phyloP scores from a whole-genome alignment of 2,113 vertebrate species.

The Siniperca knerii region DNA sequence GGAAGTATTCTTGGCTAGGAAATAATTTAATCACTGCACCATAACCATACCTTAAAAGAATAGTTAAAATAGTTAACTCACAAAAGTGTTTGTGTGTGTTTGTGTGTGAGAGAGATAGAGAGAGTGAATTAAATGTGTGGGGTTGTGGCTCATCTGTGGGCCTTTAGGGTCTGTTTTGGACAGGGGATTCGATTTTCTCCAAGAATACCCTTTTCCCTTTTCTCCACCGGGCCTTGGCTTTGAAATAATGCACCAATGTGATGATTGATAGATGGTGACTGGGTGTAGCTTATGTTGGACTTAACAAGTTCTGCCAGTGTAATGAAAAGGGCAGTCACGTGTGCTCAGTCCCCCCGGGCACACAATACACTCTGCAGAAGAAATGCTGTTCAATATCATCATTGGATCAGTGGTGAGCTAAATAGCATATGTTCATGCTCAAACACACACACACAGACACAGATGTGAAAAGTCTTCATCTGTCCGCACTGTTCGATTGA shows the following conservation, averaged over 20 bases:
- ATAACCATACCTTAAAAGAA: neutral
- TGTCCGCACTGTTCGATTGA: neutral
- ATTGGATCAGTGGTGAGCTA: neutral
- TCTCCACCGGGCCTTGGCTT: neutral
- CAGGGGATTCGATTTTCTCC: neutral
- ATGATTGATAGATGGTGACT: conserved; percentile 10
- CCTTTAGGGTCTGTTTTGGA: conserved; percentile 1
- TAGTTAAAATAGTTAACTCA: neutral
- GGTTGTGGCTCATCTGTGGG: neutral
- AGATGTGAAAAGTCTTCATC: neutral
- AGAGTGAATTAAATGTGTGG: neutral
- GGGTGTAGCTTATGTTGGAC: neutral
- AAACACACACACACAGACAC: neutral
- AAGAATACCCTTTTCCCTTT: neutral
- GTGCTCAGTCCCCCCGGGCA: neutral
- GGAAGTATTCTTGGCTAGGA: too few species aligned
- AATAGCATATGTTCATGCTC: neutral
- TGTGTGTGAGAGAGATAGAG: neutral
- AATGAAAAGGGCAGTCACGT: neutral
- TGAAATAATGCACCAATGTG: neutral
- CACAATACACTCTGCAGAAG: neutral
- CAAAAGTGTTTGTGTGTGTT: neutral
- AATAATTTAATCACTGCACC: neutral
- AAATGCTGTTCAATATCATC: neutral
- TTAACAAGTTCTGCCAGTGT: neutral